These are phyloP conservation scores for Palythoa caribaeorum DNA, from an alignment of 92 coral and sea anemone species.

Conservation along the genomic window DNA sequence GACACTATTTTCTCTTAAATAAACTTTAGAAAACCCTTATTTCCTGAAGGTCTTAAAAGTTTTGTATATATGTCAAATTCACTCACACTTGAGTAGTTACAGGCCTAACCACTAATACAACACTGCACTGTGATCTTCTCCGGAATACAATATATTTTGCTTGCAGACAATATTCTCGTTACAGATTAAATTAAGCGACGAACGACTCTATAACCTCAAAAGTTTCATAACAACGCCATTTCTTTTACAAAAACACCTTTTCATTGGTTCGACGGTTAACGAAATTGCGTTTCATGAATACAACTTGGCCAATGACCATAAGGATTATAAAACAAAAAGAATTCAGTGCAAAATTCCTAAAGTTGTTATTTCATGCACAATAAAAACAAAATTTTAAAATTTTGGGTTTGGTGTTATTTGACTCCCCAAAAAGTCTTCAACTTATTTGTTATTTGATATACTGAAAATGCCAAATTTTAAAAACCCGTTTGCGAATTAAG, in stretches of 20 bases:
- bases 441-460: not conserved
- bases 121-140: not conserved
- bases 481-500: not conserved
- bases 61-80: no score
- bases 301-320: constrained; percentile 1
- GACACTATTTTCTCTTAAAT: not conserved
- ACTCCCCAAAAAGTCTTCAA: not conserved
- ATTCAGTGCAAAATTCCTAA: not conserved
- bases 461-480: no score
- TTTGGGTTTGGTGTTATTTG: not conserved
- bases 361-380: not conserved
- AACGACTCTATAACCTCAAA: not conserved
- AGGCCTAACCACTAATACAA: not conserved
- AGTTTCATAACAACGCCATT: constrained; percentile 34
- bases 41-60: not conserved
- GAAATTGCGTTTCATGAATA: not conserved
- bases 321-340: not conserved
- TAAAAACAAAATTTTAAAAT: not conserved
- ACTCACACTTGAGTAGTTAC: not conserved
- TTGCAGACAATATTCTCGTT: not conserved
- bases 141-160: not conserved
- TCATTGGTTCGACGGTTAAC: constrained; percentile 19
- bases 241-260: not conserved
- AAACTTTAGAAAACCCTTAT: not conserved
- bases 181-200: not conserved